Conservation (phyloP, 2,888 invertebrate species). For the Dynastes tityus region DNA sequence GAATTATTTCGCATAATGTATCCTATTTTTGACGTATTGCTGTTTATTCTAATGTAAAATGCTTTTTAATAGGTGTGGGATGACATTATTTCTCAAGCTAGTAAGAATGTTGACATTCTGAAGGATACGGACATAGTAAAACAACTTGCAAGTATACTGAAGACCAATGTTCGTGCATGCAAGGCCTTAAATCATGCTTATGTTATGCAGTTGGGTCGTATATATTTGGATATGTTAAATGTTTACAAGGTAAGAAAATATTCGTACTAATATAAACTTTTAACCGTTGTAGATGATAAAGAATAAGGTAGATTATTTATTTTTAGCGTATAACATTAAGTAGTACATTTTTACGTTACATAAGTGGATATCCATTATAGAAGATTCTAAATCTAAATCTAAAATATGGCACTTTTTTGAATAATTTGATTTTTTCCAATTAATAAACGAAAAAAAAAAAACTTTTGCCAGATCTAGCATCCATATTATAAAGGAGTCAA, state of each 20-base stretch:
- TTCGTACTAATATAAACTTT: background rate
- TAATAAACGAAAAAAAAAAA: too few species aligned
- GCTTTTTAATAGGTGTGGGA: slow-evolving; percentile 82
- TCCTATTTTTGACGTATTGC: background rate
- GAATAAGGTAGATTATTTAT: too few species aligned
- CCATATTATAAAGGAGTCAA: too few species aligned
- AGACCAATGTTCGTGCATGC: slow-evolving; percentile 99
- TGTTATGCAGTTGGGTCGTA: slow-evolving; percentile 94
- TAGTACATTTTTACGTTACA: too few species aligned
- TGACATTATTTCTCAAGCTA: slow-evolving; percentile 96
- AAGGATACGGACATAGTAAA: slow-evolving; percentile 97
- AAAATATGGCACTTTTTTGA: too few species aligned
- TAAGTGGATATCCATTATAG: too few species aligned
- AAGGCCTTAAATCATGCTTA: slow-evolving; percentile 98
- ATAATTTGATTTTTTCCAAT: too few species aligned
- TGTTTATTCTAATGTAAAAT: slow-evolving; percentile 4
- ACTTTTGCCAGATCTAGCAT: too few species aligned
- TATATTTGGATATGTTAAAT: slow-evolving; percentile 99
- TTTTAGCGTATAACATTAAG: too few species aligned
- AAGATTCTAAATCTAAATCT: too few species aligned
- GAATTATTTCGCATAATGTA: too few species aligned
- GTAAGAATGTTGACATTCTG: slow-evolving; percentile 95
- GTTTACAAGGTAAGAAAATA: slow-evolving; percentile 88
- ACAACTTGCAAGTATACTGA: slow-evolving; percentile 97
- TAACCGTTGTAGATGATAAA: too few species aligned